Percentiles rank a stretch among this genome's conserved stretches.
Evolutionary conservation across 1,140 invertebrate species (phyloP).

Genomic region (Drosophila gunungcola): DNA sequence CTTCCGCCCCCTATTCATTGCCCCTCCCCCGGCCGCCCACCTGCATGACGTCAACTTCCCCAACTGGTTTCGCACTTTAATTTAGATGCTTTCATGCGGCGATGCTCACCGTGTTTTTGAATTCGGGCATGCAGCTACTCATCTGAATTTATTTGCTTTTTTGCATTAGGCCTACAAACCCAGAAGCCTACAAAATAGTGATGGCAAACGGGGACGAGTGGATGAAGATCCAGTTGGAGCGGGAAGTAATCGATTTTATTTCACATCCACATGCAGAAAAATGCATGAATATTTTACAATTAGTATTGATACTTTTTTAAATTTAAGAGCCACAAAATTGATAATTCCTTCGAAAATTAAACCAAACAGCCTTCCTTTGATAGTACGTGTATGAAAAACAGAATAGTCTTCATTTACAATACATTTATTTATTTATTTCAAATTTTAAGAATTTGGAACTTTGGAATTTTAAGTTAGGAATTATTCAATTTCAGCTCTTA

Average conservation of each 20-base stretch:
- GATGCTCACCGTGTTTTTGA: constrained; percentile 34
- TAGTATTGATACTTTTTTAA: no score
- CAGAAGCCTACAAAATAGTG: constrained; percentile 68
- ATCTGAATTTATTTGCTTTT: constrained; percentile 69
- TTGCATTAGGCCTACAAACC: constrained; percentile 79
- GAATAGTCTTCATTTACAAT: no score
- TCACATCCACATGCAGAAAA: constrained; percentile 23
- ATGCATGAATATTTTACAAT: no score
- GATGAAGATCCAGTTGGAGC: constrained; percentile 42
- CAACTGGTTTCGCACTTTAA: constrained; percentile 77
- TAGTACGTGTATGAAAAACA: no score
- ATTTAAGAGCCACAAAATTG: no score
- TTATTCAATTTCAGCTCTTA: no score
- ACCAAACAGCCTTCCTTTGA: no score
- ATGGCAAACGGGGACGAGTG: not conserved
- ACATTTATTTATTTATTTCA: no score
- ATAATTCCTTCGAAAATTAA: no score
- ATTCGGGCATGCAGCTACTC: constrained; percentile 31
- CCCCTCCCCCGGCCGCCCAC: constrained; percentile 27
- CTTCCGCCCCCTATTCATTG: not conserved
- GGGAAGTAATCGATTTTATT: constrained; percentile 44
- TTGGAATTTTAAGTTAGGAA: no score
- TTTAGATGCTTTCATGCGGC: constrained; percentile 78
- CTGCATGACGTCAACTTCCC: constrained; percentile 71
- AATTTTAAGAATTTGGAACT: no score